phyloP scores from a whole-genome alignment of 1,140 invertebrate species.

The Tetramorium simillimum region DNA sequence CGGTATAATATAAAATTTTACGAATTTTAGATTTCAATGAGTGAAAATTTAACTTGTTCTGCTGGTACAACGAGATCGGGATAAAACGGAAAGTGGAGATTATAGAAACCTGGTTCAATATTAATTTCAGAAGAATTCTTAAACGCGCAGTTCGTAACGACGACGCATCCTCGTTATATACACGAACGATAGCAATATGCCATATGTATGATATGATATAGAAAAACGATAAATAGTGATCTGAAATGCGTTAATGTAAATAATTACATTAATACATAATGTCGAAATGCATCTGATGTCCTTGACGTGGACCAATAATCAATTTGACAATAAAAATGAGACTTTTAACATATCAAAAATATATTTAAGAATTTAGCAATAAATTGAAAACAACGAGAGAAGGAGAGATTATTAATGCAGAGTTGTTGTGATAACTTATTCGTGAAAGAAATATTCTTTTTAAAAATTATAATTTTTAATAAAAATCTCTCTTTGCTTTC shows the following conservation, averaged over 20 bases:
- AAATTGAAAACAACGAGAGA: not conserved
- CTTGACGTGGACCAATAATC: not conserved
- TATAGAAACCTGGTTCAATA: constrained; percentile 34
- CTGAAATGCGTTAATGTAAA: not conserved
- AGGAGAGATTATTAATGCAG: not conserved
- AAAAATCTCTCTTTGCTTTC: not conserved
- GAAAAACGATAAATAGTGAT: not conserved
- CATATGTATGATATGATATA: not conserved
- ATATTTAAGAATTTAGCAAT: not conserved
- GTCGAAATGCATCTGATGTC: not conserved
- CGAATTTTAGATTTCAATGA: not conserved
- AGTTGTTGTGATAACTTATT: not conserved
- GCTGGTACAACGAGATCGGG: not conserved
- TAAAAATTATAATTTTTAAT: not conserved
- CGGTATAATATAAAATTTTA: not conserved
- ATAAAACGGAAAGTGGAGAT: constrained; percentile 16
- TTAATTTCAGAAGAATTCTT: constrained; percentile 34
- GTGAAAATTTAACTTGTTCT: not conserved
- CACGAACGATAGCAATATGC: not conserved
- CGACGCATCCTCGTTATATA: not conserved
- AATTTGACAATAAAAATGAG: not conserved
- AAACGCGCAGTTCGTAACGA: not conserved
- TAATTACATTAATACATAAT: too few relatives aligned
- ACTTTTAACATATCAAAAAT: not conserved
- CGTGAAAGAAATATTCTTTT: not conserved